phyloP scores from a whole-genome alignment of 2,113 vertebrate species.

The Centropus bengalensis region DNA sequence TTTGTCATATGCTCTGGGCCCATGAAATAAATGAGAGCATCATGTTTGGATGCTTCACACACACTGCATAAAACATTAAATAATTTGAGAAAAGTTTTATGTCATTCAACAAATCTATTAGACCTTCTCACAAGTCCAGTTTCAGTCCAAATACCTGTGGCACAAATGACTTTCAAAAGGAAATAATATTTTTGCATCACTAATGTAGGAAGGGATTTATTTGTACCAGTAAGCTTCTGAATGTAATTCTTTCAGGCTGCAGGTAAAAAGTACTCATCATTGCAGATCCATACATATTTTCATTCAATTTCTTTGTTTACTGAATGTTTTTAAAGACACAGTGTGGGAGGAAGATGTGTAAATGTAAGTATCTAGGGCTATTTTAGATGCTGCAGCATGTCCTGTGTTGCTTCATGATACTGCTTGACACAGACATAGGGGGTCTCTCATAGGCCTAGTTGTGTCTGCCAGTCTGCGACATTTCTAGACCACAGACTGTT shows the following conservation, averaged over 20 bases:
- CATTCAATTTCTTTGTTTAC: not conserved
- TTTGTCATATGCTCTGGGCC: not conserved
- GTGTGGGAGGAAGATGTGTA: not conserved
- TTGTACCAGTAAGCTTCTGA: not conserved
- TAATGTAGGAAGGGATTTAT: not conserved
- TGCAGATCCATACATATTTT: not conserved
- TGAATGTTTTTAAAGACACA: not conserved
- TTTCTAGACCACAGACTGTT: not conserved
- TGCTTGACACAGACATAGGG: not conserved
- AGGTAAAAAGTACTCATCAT: not conserved
- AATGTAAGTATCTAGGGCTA: not conserved
- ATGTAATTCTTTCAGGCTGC: not conserved
- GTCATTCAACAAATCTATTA: not conserved
- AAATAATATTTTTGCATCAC: not conserved
- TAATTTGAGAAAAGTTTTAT: not conserved
- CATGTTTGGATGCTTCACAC: not conserved
- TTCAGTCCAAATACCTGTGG: not conserved
- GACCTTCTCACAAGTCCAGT: not conserved
- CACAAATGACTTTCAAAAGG: not conserved
- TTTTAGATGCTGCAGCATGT: not conserved
- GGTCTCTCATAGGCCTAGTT: not conserved
- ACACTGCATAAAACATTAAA: not conserved
- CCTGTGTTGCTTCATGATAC: not conserved
- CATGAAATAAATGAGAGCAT: not conserved
- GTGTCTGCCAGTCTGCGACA: not conserved